Base-by-base conservation (phyloP, 1,140 invertebrate genomes). In the Drosophila santomea region DNA sequence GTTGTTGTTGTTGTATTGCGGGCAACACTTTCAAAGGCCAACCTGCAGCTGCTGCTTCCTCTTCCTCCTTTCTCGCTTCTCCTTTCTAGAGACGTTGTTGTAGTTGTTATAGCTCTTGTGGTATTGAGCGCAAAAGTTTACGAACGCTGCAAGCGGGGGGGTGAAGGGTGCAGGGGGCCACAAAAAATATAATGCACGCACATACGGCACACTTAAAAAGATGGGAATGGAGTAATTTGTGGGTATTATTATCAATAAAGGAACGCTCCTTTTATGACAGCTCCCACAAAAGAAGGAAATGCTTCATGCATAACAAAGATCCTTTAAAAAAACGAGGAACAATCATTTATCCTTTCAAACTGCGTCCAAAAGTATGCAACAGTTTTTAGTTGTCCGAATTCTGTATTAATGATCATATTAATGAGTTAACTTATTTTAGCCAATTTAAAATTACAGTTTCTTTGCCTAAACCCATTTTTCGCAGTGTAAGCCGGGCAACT, bases 111-210 rank as follows among this genome's bases (percentile, higher is more conserved):
- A 74, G 44, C 47, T 78, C 54, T 44, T 73, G 82, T 56, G 82
- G 82, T 84, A 85, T 88, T 86, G 83, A 88, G 83, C 79, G 76
- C 83, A 88, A 88, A 88, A 88, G 83, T 86, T 88, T 86, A 83
- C 72, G 44, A 80, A 81, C 60, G 73, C 77, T 59, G 61, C 36
- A 60, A 28, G 15, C 20, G 44, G 67, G 54, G 25, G n/a, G 52
- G 10, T 11, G 55, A 62, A 51, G 51, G 52, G 10, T 11, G 55
- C 59, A 51, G 51, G 6, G 35, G 25, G 11, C n/a, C 14, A 11
- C 6, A 25, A 62, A 64, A 78, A 79, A 88, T 63, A 66, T 72
- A 72, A 75, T 77, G 66, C 78, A 74, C 60, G 61, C 58, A 79
- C 64, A 74, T 36, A 67, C 20, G 50, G 54, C 15, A 52, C 50